Percentiles rank a stretch among this genome's conserved stretches.
Evolutionary conservation across 1,140 invertebrate genomes (phyloP).

Genomic region (Heterodera carotae): DNA sequence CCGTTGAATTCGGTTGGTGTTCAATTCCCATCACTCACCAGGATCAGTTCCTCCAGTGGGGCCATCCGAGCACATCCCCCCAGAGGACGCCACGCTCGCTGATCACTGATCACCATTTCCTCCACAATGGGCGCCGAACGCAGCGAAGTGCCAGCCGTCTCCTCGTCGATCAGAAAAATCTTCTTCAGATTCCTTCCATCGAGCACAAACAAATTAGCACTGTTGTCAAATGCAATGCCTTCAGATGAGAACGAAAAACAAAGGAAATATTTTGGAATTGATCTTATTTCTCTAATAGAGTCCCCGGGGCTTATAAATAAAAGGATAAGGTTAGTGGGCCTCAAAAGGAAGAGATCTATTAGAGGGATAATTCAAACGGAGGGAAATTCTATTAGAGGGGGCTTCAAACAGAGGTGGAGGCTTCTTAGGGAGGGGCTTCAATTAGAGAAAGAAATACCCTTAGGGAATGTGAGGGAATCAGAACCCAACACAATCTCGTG

Average conservation of each 20-base stretch:
- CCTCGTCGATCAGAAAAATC: not conserved
- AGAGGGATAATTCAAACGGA: no score
- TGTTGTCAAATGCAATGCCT: conserved; percentile 28
- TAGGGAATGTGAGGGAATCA: not conserved
- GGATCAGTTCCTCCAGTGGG: conserved; percentile 9
- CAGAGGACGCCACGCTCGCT: conserved; percentile 18
- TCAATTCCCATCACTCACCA: conserved; percentile 21
- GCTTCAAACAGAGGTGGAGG: no score
- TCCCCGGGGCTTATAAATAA: no score
- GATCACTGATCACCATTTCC: not conserved
- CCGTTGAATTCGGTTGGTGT: not conserved
- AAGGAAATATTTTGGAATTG: conserved; percentile 2
- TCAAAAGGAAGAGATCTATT: no score
- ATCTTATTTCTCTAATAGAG: no score
- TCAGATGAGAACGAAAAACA: not conserved
- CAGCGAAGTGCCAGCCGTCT: not conserved
- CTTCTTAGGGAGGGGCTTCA: no score
- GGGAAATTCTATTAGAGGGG: no score
- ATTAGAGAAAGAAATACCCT: conserved; percentile 15
- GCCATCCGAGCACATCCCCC: conserved; percentile 2
- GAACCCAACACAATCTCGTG: conserved; percentile 3
- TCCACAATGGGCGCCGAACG: conserved; percentile 15
- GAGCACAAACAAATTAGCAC: conserved; percentile 24
- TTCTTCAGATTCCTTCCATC: conserved; percentile 21
- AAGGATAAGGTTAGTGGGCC: no score